Percentiles rank a stretch among this genome's conserved stretches.
Conservation (phyloP, 2,113 vertebrate genomes). For the Scomber japonicus region DNA sequence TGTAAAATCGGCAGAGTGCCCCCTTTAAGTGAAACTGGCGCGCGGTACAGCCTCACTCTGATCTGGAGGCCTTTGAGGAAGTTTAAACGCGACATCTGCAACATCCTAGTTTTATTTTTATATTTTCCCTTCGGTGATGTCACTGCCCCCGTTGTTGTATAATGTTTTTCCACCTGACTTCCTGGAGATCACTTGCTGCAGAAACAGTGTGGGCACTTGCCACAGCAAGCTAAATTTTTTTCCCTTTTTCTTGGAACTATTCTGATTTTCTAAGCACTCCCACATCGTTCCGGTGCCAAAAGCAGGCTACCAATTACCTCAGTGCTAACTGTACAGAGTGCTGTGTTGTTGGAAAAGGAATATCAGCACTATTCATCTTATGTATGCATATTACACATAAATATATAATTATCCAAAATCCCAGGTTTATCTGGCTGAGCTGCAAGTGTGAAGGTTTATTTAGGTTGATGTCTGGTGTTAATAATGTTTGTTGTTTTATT, state of each 20-base stretch:
- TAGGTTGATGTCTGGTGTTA: too few relatives aligned
- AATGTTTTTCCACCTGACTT: constrained; percentile 44
- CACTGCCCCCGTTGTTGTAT: constrained; percentile 26
- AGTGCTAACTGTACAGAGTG: constrained; percentile 37
- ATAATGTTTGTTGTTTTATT: too few relatives aligned
- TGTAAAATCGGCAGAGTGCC: neutral
- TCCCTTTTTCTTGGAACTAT: constrained; percentile 44
- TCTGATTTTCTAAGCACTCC: constrained; percentile 52
- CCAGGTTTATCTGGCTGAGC: constrained; percentile 45
- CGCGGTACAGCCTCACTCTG: neutral
- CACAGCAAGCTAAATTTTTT: constrained; percentile 7
- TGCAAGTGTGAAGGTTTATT: neutral
- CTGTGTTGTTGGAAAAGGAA: constrained; percentile 1
- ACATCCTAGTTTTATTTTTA: constrained; percentile 28
- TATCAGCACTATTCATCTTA: constrained; percentile 26
- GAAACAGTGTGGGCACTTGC: constrained; percentile 56
- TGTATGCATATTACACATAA: constrained; percentile 38
- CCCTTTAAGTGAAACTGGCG: constrained; percentile 30
- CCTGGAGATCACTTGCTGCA: constrained; percentile 47
- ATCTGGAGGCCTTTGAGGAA: constrained; percentile 37
- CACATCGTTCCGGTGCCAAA: constrained; percentile 48
- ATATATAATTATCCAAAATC: constrained; percentile 57
- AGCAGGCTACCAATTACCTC: constrained; percentile 59
- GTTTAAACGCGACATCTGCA: constrained; percentile 27
- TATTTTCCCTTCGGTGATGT: constrained; percentile 20